Conservation (phyloP, 2,113 vertebrate species). For the Herpailurus yagouaroundi region DNA sequence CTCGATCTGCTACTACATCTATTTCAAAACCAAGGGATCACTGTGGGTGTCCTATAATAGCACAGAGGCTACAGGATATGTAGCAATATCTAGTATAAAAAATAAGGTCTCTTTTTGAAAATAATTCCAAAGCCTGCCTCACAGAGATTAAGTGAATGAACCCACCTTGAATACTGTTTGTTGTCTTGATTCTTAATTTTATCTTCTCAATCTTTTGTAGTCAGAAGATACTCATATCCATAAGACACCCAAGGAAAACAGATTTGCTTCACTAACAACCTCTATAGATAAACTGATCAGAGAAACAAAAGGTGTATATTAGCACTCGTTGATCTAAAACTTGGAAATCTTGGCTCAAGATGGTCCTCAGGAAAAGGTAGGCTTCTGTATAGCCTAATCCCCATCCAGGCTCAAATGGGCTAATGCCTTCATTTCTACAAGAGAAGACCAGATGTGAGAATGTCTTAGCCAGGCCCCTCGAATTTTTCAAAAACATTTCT, state of each 20-base stretch:
- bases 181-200: constrained; percentile 18
- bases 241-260: neutral
- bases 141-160: neutral
- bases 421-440: neutral
- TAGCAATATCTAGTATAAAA: neutral
- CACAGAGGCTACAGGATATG: neutral
- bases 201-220: neutral
- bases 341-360: neutral
- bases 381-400: neutral
- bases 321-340: neutral
- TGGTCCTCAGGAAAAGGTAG: neutral
- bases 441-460: neutral
- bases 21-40: neutral
- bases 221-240: constrained; percentile 22
- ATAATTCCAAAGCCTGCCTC: neutral
- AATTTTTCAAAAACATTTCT: constrained; percentile 2
- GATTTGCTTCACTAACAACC: neutral
- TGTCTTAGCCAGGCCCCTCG: neutral
- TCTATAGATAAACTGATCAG: neutral
- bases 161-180: neutral
- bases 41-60: neutral
- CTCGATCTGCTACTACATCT: neutral
- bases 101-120: neutral
- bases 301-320: neutral
- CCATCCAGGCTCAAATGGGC: neutral